Evolutionary conservation across 2,797 vertebrate genomes (phyloP).

Genomic region (Amniataba percoides): DNA sequence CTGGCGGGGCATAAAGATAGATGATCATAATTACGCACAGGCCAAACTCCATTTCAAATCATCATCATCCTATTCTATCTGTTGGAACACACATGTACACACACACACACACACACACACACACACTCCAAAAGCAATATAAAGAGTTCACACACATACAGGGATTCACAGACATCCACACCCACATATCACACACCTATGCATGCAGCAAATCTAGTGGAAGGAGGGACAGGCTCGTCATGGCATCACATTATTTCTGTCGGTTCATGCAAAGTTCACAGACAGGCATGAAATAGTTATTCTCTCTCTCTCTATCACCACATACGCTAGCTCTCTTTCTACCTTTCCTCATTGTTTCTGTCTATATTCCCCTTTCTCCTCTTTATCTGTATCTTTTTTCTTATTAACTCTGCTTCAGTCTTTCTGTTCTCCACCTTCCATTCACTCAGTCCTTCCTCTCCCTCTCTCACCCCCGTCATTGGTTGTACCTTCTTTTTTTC

Average conservation of each 20-base stretch:
- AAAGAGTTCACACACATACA: constrained; percentile 64
- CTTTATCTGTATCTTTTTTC: constrained; percentile 36
- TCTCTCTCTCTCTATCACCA: constrained; percentile 61
- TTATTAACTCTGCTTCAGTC: constrained; percentile 42
- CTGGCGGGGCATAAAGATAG: constrained; percentile 99
- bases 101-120: constrained; percentile 52
- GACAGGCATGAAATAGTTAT: constrained; percentile 93
- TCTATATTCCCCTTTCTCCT: constrained; percentile 58
- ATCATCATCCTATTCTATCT: constrained; percentile 84
- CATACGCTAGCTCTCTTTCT: constrained; percentile 64
- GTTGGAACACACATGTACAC: constrained; percentile 61
- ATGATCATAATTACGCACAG: constrained; percentile 99
- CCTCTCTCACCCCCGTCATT: constrained; percentile 35
- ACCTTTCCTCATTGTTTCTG: constrained; percentile 41
- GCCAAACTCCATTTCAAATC: constrained; percentile 99
- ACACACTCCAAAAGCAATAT: constrained; percentile 75
- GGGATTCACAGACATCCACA: constrained; percentile 77
- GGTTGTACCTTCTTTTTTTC: constrained; percentile 8
- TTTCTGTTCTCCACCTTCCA: constrained; percentile 33
- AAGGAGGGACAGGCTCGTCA: constrained; percentile 98
- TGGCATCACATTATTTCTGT: constrained; percentile 97
- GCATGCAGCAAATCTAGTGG: constrained; percentile 94
- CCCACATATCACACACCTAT: constrained; percentile 70
- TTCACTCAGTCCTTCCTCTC: constrained; percentile 68
- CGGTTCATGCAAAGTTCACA: constrained; percentile 99